Evolutionary conservation across 2,113 vertebrate genomes (phyloP), one percentile per base, ranked within the genome.

Genomic region (Neomonachus schauinslandi): DNA sequence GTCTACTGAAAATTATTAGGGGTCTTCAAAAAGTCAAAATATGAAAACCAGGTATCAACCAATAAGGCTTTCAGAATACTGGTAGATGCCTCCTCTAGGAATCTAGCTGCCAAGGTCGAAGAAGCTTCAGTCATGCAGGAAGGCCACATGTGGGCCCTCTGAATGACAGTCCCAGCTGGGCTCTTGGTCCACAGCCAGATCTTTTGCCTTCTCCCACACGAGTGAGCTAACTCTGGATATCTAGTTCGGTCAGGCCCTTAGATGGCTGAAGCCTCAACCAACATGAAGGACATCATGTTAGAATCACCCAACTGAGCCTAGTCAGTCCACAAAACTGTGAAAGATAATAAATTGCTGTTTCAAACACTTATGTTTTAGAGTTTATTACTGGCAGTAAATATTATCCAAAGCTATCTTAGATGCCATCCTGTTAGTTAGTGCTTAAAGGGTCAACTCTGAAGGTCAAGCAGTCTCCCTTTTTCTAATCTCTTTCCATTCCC

Each of bases 41-140:
- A 74, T 74, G 57, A 96, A 95, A 82, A 77, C 33, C 7, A 92
- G 28, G 10, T 61, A 83, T 88, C 19, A 85, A 97, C 15, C 31
- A 94, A 19, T 51, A 82, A 59, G 7, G 49, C 19, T 92, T 55
- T 51, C 49, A 26, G 42, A 69, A 88, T 53, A 28, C 33, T 65
- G 86, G 71, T 80, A 57, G 91, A 49, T 65, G 26, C 13, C 51
- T 31, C 18, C 31, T 80, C 57, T 57, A 81, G 26, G 59, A 74
- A 74, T 26, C 42, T 22, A 95, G 51, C n/a, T 69, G 59, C 33
- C 13, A 90, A 85, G 79, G 61, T 36, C 5, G 42, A 21, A 92
- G 42, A 77, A 77, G 33, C 39, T 22, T 63, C 22, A 76, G 26
- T 51, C 59, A 76, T 7, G 26, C 57, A 51, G 57, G 26, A 89